Conservation (phyloP, 1,140 invertebrate species). For the Danaus plexippus region DNA sequence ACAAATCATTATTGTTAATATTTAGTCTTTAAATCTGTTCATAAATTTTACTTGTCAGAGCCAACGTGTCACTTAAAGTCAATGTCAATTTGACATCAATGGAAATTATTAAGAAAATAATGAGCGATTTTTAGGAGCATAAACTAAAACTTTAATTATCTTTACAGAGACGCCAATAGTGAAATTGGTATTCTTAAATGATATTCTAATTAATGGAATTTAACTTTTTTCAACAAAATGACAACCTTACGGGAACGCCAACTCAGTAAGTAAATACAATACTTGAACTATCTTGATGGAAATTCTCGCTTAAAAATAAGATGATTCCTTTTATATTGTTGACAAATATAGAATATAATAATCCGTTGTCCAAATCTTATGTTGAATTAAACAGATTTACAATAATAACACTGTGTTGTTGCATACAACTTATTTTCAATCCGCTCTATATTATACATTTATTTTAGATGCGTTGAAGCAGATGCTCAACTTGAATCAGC, state of each 20-base stretch:
- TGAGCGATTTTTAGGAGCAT: slow-evolving; percentile 2
- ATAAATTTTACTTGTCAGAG: slow-evolving; percentile 14
- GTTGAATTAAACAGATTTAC: no score
- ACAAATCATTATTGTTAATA: no score
- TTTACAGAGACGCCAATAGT: not conserved
- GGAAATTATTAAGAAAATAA: slow-evolving; percentile 4
- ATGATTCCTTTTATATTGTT: no score
- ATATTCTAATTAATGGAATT: slow-evolving; percentile 19
- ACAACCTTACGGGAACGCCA: slow-evolving; percentile 76
- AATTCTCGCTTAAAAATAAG: no score
- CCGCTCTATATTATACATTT: slow-evolving; percentile 12
- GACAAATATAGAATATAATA: no score
- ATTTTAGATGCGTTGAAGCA: slow-evolving; percentile 86
- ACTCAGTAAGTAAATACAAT: no score
- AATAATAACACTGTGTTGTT: no score
- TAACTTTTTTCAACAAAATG: slow-evolving; percentile 62
- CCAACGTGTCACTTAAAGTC: slow-evolving; percentile 20
- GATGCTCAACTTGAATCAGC: slow-evolving; percentile 94
- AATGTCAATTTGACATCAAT: slow-evolving; percentile 20
- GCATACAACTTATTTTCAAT: no score
- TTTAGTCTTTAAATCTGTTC: no score
- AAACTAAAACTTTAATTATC: no score
- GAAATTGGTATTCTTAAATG: slow-evolving; percentile 10
- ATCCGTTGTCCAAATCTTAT: no score
- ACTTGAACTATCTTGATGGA: no score